Evolutionary conservation across 2,888 invertebrate genomes (phyloP).

Genomic region (Microctonus brassicae): DNA sequence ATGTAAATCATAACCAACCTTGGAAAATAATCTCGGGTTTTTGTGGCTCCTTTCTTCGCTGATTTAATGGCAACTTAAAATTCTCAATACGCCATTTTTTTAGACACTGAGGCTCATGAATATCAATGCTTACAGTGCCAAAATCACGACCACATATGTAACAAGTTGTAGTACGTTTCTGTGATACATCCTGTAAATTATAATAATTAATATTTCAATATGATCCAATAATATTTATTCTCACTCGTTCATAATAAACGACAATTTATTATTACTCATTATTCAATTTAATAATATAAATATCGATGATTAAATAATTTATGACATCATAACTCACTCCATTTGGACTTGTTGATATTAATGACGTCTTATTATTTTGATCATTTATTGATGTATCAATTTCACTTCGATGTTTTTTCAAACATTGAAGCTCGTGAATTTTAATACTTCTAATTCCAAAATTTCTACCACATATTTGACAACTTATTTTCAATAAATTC

Average conservation of each 20-base stretch:
- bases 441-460: constrained; percentile 76
- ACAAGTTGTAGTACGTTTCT: constrained; percentile 70
- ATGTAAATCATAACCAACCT: constrained; percentile 60
- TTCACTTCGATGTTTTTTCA: constrained; percentile 75
- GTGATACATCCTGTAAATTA: constrained; percentile 44
- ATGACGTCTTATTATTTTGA: constrained; percentile 61
- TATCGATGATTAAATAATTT: neutral
- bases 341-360: neutral
- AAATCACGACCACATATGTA: constrained; percentile 79
- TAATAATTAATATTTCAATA: neutral
- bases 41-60: constrained; percentile 70
- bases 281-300: neutral
- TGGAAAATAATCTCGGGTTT: constrained; percentile 73
- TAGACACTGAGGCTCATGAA: constrained; percentile 79
- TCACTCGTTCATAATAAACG: too few relatives aligned
- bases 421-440: constrained; percentile 79
- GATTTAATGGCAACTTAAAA: constrained; percentile 71
- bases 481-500: constrained; percentile 66
- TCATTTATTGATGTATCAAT: constrained; percentile 73
- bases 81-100: constrained; percentile 78
- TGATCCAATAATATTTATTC: constrained; percentile 42
- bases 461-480: constrained; percentile 77
- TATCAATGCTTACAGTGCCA: constrained; percentile 75
- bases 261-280: neutral
- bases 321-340: neutral